Conservation (phyloP, 2,888 invertebrate genomes). For the Drosophila maculinotata region DNA sequence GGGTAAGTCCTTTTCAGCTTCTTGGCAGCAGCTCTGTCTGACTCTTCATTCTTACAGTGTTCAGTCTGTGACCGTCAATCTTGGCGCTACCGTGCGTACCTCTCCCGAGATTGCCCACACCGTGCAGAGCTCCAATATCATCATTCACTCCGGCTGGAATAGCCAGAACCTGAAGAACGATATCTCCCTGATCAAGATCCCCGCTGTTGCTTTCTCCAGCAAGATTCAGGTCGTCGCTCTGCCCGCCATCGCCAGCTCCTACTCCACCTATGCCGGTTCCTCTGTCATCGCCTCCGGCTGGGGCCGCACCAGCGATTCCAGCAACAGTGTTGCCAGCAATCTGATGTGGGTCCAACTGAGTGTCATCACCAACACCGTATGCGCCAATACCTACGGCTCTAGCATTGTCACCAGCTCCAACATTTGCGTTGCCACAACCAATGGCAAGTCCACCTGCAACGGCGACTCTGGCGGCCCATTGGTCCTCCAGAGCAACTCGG, state of each 20-base stretch:
- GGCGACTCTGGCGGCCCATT: conserved; percentile 84
- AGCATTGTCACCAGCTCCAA: conserved; percentile 46
- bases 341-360: conserved; percentile 57
- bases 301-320: conserved; percentile 61
- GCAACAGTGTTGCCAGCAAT: conserved; percentile 70
- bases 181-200: conserved; percentile 71
- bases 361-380: conserved; percentile 73
- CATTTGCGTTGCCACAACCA: conserved; percentile 65
- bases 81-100: conserved; percentile 77
- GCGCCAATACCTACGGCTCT: conserved; percentile 83
- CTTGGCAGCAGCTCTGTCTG: neutral
- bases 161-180: conserved; percentile 60
- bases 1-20: conserved; percentile 45
- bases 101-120: conserved; percentile 46
- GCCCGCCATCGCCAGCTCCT: conserved; percentile 47
- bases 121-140: conserved; percentile 46
- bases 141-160: conserved; percentile 82
- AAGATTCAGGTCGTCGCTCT: conserved; percentile 27
- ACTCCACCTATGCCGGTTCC: conserved; percentile 47
- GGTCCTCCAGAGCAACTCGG: conserved; percentile 29
- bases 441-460: conserved; percentile 73
- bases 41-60: conserved; percentile 38
- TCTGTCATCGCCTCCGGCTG: conserved; percentile 67
- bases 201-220: conserved; percentile 19
- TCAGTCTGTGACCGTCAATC: conserved; percentile 58